Base-by-base conservation (phyloP, 2,888 invertebrate species). In the Osedax frankpressi region DNA sequence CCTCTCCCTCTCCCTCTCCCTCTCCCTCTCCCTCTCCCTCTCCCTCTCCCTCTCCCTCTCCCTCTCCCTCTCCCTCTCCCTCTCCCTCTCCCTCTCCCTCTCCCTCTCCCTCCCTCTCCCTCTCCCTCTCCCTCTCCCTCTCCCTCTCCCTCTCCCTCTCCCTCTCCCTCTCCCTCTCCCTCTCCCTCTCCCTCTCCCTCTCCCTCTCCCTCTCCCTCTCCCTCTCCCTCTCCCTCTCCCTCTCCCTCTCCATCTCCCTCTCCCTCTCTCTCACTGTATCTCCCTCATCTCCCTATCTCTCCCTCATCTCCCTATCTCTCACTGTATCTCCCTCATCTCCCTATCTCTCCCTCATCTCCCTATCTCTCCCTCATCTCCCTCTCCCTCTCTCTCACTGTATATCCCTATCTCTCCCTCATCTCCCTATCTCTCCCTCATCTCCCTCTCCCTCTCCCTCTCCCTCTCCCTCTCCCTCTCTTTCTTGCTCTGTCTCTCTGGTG, bases 41-140 rank as follows among this genome's bases (percentile, higher is more conserved):
- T n/a, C n/a, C n/a, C n/a, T n/a, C n/a, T n/a, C n/a, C n/a, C n/a
- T n/a, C n/a, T n/a, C n/a, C n/a, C n/a, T n/a, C n/a, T n/a, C n/a
- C n/a, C n/a, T 65, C 6, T 65, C 65, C 27, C 65, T 65, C 6
- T 65, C 65, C 27, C 65, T 65, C 65, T 65, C 65, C 27, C 65
- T 65, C 65, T 65, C 65, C 27, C 1, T 67, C 1, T 1, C 1
- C 24, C 25, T n/a, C 24, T 68, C 25, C 30, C 1, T 68, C 25
- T n/a, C 24, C 24, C 0, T 27, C 19, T 67, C n/a, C 29, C 19
- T 67, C n/a, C 29, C 19, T 67, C n/a, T 67, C 19, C 29, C n/a
- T 65, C 65, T 65, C 65, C 27, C 3, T 65, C 65, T 65, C 65
- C n/a, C 29, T 27, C 28, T 68, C 2, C n/a, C 28, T 27, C 24